Evolutionary conservation across 2,888 invertebrate genomes (phyloP).

Genomic region (Pristionchus maxplancki): DNA sequence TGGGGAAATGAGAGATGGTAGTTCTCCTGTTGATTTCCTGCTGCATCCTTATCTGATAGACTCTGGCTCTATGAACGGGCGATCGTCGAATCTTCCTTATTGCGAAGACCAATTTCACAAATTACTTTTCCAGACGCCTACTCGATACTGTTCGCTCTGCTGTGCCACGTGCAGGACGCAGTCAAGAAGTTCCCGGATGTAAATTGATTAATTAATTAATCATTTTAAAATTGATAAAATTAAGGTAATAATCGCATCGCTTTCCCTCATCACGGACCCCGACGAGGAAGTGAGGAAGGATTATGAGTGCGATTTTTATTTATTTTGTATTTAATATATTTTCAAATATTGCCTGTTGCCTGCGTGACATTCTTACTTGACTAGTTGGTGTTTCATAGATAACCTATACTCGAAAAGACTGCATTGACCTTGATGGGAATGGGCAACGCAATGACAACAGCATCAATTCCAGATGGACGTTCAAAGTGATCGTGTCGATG

Average conservation of each 20-base stretch:
- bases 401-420: background rate
- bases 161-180: slow-evolving; percentile 45
- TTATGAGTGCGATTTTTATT: slow-evolving; percentile 2
- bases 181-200: slow-evolving; percentile 14
- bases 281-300: slow-evolving; percentile 39
- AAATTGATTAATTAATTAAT: background rate
- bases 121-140: slow-evolving; percentile 30
- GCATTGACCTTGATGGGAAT: background rate
- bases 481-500: slow-evolving; percentile 47
- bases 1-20: too few species aligned
- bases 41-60: background rate
- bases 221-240: background rate
- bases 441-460: too few species aligned
- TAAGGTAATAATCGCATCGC: slow-evolving; percentile 36
- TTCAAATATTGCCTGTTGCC: too few species aligned
- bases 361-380: too few species aligned
- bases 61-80: background rate
- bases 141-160: slow-evolving; percentile 43
- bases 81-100: background rate
- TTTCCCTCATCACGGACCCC: background rate
- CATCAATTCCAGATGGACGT: slow-evolving; percentile 45
- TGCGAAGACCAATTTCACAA: background rate
- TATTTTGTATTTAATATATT: background rate
- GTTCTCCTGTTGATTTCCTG: too few species aligned
- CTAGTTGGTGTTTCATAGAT: background rate